Evolutionary conservation across 2,888 invertebrate species (phyloP).

Genomic region (Scaptomyza tumidula): DNA sequence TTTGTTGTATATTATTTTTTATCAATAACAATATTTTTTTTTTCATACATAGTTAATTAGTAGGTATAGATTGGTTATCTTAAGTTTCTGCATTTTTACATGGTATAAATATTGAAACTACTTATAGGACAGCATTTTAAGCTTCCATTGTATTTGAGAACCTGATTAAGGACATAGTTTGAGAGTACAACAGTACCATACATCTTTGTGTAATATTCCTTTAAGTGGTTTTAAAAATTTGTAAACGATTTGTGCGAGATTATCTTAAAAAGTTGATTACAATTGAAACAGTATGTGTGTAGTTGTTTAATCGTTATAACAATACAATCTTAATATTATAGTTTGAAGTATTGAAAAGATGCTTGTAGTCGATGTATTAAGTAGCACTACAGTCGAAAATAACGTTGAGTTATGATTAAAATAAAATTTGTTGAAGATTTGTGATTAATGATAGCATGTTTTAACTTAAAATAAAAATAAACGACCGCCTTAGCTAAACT

Average conservation of each 20-base stretch:
- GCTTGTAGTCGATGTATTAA: not conserved
- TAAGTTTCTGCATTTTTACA: conserved; percentile 34
- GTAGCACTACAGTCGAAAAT: not conserved
- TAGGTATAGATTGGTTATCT: conserved; percentile 25
- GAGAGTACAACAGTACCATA: not conserved
- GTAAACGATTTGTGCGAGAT: conserved; percentile 8
- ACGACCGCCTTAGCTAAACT: not conserved
- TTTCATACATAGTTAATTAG: conserved; percentile 50
- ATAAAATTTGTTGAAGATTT: not conserved
- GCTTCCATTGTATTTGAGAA: conserved; percentile 2
- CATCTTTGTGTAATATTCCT: not conserved
- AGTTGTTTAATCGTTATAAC: conserved; percentile 1
- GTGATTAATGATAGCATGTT: not conserved
- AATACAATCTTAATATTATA: not conserved
- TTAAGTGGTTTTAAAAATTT: not conserved
- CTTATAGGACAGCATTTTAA: conserved; percentile 9
- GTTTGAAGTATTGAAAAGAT: not conserved
- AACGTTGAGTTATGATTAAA: not conserved
- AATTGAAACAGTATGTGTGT: not conserved
- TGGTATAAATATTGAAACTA: conserved; percentile 29
- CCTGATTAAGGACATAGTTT: conserved; percentile 7
- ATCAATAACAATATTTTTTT: conserved; percentile 11
- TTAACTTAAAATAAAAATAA: not conserved
- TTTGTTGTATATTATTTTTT: conserved; percentile 24
- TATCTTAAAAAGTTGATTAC: not conserved